phyloP scores from a whole-genome alignment of 2,113 vertebrate genomes.

The Malurus cyaneus region DNA sequence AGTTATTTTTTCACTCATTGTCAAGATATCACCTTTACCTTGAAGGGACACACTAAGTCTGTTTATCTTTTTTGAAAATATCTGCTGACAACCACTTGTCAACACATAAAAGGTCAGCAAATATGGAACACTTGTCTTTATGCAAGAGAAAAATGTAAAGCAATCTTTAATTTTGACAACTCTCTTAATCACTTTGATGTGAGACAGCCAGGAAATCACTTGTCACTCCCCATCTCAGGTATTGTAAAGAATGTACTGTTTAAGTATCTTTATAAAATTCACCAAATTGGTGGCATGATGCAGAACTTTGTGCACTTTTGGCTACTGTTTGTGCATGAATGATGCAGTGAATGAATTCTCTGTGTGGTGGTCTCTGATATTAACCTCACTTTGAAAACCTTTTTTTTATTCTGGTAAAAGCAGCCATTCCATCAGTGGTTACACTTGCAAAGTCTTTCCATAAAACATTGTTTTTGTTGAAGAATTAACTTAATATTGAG shows the following conservation, averaged over 20 bases:
- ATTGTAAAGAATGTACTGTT: background rate
- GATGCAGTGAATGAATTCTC: background rate
- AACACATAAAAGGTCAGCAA: background rate
- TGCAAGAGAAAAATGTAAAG: background rate
- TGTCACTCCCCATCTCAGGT: background rate
- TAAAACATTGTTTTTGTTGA: background rate
- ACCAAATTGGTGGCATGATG: rapidly evolving
- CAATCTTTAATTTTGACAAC: background rate
- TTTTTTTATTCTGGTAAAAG: background rate
- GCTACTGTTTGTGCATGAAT: background rate
- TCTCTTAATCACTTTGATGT: background rate
- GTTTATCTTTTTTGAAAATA: background rate
- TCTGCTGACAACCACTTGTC: background rate
- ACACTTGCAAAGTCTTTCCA: background rate
- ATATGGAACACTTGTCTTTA: background rate
- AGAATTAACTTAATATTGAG: background rate
- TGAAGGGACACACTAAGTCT: background rate
- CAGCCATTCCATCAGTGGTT: background rate
- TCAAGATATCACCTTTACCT: background rate
- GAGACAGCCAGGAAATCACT: background rate
- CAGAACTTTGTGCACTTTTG: background rate
- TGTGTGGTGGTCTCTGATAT: background rate
- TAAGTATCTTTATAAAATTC: background rate
- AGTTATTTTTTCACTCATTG: background rate
- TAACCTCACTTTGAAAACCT: background rate